Percentiles rank a stretch among this genome's conserved stretches.
phyloP scores from a whole-genome alignment of 2,797 vertebrate genomes.

The Pelobates cultripes region DNA sequence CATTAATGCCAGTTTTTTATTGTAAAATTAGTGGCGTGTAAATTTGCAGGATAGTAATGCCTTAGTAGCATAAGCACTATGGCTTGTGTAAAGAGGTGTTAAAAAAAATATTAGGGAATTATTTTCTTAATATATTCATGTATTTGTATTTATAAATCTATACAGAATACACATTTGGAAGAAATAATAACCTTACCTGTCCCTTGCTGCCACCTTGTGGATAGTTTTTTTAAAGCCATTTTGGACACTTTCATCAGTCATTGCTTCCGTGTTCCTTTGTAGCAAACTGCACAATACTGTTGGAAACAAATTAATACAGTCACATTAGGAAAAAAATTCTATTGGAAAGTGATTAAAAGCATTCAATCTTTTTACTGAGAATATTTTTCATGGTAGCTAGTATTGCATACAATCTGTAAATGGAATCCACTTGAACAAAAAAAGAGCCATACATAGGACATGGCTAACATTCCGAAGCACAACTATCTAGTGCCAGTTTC shows the following conservation, averaged over 20 bases:
- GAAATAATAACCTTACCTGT: neutral
- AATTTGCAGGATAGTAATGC: no score
- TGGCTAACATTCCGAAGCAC: no score
- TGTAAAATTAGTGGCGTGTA: neutral
- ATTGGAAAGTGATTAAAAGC: no score
- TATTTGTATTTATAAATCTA: neutral
- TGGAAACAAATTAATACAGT: neutral
- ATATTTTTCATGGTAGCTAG: no score
- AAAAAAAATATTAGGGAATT: no score
- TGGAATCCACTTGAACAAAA: no score
- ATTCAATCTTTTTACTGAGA: no score
- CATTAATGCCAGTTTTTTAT: neutral
- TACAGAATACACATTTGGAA: no score
- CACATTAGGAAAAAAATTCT: neutral
- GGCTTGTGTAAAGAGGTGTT: no score
- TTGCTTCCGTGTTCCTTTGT: neutral
- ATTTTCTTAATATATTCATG: neutral
- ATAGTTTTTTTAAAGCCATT: neutral
- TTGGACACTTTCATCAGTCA: neutral
- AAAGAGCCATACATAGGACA: no score
- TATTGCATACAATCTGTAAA: no score
- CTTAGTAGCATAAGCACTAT: no score
- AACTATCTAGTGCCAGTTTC: neutral
- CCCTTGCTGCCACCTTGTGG: neutral
- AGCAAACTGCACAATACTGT: constrained; percentile 20